Percentiles rank a stretch among this genome's conserved stretches.
Evolutionary conservation across 2,113 vertebrate species (phyloP).

Genomic region (Neogale vison): DNA sequence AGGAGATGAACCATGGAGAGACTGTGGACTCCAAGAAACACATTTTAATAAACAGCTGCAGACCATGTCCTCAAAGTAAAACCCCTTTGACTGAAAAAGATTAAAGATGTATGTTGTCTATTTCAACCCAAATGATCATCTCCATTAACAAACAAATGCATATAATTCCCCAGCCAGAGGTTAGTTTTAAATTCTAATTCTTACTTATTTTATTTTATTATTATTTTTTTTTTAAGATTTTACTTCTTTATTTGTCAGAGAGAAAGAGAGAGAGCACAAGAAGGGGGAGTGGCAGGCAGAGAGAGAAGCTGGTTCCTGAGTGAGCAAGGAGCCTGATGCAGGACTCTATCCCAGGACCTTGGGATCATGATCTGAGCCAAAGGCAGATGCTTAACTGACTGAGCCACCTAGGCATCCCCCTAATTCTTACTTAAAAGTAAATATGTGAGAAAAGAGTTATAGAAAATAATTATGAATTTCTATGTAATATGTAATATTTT

Average conservation of each 20-base stretch:
- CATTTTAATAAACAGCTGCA: slow-evolving; percentile 19
- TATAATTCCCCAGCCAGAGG: neutral
- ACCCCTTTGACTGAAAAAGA: slow-evolving; percentile 32
- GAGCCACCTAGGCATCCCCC: neutral
- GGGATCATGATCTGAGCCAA: neutral
- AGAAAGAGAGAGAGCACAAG: neutral
- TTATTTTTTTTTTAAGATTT: neutral
- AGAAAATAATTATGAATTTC: neutral
- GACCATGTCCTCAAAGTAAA: slow-evolving; percentile 53
- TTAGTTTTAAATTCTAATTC: neutral
- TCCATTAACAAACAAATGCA: neutral
- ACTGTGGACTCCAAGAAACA: neutral
- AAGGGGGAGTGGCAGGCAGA: neutral
- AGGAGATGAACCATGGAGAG: no score
- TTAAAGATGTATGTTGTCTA: neutral
- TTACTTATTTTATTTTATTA: neutral
- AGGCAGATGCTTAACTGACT: neutral
- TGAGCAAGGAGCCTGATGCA: neutral
- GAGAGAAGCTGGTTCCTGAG: neutral
- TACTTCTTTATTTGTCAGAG: neutral
- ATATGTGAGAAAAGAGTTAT: neutral
- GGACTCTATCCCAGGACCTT: neutral
- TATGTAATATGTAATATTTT: neutral
- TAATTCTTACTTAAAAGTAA: neutral
- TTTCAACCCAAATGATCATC: slow-evolving; percentile 14